phyloP scores from a whole-genome alignment of 2,797 vertebrate genomes.

The Pitangus sulphuratus region DNA sequence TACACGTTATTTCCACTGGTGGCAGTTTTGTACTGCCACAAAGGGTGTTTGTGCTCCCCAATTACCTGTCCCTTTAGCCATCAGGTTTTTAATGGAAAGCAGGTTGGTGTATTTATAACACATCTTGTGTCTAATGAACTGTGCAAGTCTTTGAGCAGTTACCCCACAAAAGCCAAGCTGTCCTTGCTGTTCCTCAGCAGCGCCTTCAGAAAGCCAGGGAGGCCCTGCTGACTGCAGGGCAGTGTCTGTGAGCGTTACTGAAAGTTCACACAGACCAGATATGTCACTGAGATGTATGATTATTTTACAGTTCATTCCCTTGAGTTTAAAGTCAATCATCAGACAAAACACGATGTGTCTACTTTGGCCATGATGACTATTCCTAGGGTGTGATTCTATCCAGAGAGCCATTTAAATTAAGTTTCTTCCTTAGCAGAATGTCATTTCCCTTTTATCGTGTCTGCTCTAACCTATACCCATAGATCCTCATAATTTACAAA shows the following conservation, averaged over 20 bases:
- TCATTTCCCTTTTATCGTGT: background rate
- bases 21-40: background rate
- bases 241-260: background rate
- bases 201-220: background rate
- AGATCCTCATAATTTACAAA: background rate
- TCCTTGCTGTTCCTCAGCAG: background rate
- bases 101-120: background rate
- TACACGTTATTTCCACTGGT: background rate
- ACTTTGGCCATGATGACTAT: background rate
- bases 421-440: background rate
- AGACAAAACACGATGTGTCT: background rate
- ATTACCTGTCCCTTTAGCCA: background rate
- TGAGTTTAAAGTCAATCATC: background rate
- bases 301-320: background rate
- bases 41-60: background rate
- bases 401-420: background rate
- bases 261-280: background rate
- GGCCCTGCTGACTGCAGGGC: background rate
- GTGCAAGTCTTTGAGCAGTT: background rate
- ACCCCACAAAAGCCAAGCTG: background rate
- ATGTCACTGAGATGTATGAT: background rate
- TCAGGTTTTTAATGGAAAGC: background rate
- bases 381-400: background rate
- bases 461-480: background rate
- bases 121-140: background rate